Base-by-base conservation (phyloP, 2,797 vertebrate species). In the Sciurus vulgaris region DNA sequence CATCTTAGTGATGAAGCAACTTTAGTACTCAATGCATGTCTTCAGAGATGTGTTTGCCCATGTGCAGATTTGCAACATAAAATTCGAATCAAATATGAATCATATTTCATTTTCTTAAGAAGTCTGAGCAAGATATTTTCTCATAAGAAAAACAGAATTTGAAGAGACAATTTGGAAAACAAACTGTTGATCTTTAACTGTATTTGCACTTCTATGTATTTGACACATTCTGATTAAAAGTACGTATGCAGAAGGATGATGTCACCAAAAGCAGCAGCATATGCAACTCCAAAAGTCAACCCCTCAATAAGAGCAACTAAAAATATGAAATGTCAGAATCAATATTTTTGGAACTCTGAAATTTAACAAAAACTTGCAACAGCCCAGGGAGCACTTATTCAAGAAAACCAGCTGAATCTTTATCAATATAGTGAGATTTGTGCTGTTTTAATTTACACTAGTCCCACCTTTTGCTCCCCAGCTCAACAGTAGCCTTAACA, bases 301-400 rank as follows among this genome's bases (percentile, higher is more conserved):
- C 47, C 30, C 13, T 67, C 81, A 85, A 63, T 67, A 81, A 82
- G 87, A 92, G 44, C 76, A 83, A 91, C 15, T 12, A 26, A 65
- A 78, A 82, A 78, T 44, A n/a, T 79, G 44, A 38, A 35, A 79
- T 28, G 35, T 56, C 33, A 84, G 14, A 91, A 87, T 87, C 49
- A n/a, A 11, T 78, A 92, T 83, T 86, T 96, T 85, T 95, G 44
- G 30, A 94, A 77, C 13, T 77, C 51, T 77, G 54, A 77, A 96
- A 96, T 86, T 41, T 86, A 91, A 89, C n/a, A 78, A 93, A 95
- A 91, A 8, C 38, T 91, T 97, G 2, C 38, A 47, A 74, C 41
- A 91, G 82, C 41, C 22, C 38, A 77, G 61, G 33, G 33, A 89
- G 47, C 22, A 91, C 26, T 76, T 77, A 77, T 77, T 77, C 28